phyloP scores from a whole-genome alignment of 64 coral and sea anemone species.

The Porites lutea region DNA sequence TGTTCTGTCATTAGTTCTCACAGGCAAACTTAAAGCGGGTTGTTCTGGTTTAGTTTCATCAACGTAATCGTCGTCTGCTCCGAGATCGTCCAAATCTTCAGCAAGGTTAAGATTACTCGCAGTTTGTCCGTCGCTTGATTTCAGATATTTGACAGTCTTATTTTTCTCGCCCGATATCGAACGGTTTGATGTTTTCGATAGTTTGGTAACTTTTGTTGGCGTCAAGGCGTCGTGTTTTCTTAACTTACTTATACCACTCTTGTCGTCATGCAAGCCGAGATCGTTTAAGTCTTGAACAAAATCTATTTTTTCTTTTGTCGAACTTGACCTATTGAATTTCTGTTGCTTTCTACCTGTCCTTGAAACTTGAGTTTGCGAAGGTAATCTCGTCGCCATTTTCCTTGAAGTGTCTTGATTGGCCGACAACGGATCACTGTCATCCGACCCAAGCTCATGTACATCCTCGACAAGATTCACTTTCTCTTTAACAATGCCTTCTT shows the following conservation, averaged over 20 bases:
- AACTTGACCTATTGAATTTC: neutral
- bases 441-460: neutral
- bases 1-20: neutral
- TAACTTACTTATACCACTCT: neutral
- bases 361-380: neutral
- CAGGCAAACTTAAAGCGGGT: neutral
- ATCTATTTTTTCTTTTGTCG: too few relatives aligned
- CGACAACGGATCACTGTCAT: neutral
- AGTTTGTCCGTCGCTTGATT: neutral
- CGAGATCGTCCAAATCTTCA: slow-evolving; percentile 50
- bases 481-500: neutral
- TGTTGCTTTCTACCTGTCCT: neutral
- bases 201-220: neutral
- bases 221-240: neutral
- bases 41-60: neutral
- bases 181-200: neutral
- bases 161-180: neutral
- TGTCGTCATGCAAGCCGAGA: neutral
- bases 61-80: slow-evolving; percentile 8
- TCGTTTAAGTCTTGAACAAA: too few relatives aligned
- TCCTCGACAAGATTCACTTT: neutral
- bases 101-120: neutral
- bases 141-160: neutral
- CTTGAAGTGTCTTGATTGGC: neutral
- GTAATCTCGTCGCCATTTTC: neutral